A percentile compares a stretch with the other conserved stretches of the same genome.
Evolutionary conservation across 2,888 invertebrate genomes (phyloP).

Genomic region (Drosophila pseudotalamancana): DNA sequence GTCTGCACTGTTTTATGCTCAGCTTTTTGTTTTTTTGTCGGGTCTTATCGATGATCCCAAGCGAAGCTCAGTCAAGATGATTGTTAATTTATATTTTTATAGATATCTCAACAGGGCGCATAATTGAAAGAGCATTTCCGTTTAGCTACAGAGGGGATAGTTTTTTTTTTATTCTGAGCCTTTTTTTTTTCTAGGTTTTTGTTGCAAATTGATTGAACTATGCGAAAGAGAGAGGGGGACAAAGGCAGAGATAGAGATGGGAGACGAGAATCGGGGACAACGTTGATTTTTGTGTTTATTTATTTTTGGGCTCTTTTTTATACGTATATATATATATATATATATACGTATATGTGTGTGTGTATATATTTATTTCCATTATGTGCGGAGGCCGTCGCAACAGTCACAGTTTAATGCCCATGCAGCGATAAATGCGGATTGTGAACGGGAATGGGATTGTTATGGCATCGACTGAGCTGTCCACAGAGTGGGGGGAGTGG

Average conservation of each 20-base stretch:
- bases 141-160: constrained; percentile 4
- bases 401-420: constrained; percentile 59
- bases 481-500: constrained; percentile 1
- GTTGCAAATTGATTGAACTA: constrained; percentile 51
- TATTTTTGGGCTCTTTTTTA: constrained; percentile 33
- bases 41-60: constrained; percentile 1
- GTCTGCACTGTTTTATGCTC: background rate
- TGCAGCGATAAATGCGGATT: constrained; percentile 61
- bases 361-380: constrained; percentile 44
- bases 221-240: constrained; percentile 2
- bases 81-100: background rate
- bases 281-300: constrained; percentile 60
- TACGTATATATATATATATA: background rate
- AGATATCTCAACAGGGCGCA: background rate
- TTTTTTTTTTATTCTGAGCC: constrained; percentile 7
- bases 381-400: constrained; percentile 13
- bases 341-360: constrained; percentile 2
- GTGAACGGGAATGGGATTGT: constrained; percentile 46
- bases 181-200: constrained; percentile 5
- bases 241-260: background rate
- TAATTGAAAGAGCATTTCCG: constrained; percentile 13
- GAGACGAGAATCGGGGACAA: constrained; percentile 39
- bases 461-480: constrained; percentile 33
- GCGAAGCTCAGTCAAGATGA: background rate
- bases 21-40: background rate